Evolutionary conservation across 1,140 invertebrate species (phyloP).

Genomic region (Oscheius sp.): DNA sequence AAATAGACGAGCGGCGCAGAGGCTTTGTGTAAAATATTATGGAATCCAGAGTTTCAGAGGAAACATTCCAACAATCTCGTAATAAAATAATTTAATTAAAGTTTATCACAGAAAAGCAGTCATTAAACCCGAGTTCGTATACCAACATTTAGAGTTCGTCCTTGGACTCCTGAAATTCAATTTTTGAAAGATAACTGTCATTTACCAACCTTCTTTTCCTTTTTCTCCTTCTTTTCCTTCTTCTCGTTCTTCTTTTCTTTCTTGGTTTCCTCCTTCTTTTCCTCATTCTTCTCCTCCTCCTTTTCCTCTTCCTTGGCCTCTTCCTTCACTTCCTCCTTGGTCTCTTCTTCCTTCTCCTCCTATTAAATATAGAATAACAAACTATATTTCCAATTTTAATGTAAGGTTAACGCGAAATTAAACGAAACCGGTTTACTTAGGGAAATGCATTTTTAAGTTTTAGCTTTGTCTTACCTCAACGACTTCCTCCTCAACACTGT

Average conservation of each 20-base stretch:
- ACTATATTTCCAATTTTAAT: no score
- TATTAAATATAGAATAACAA: no score
- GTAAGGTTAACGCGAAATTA: no score
- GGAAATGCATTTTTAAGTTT: background rate
- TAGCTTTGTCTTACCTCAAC: constrained; percentile 26
- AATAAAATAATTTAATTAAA: no score
- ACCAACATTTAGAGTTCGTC: constrained; percentile 34
- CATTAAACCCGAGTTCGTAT: no score
- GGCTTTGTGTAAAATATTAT: no score
- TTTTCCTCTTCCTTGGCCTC: constrained; percentile 33
- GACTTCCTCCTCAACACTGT: constrained; percentile 22
- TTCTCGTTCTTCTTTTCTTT: constrained; percentile 38
- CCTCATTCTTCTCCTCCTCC: background rate
- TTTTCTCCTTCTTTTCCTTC: constrained; percentile 35
- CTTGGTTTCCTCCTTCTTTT: constrained; percentile 32
- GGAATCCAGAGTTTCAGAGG: no score
- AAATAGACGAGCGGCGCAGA: no score
- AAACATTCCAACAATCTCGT: no score
- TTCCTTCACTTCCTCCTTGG: constrained; percentile 33
- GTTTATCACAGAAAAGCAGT: no score
- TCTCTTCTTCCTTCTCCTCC: constrained; percentile 20
- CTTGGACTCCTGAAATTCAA: constrained; percentile 20
- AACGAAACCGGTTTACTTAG: no score
- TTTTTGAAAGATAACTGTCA: background rate
- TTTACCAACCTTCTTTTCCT: constrained; percentile 35